Evolutionary conservation across 2,888 invertebrate genomes (phyloP).

Genomic region (Flexamia atlantica): DNA sequence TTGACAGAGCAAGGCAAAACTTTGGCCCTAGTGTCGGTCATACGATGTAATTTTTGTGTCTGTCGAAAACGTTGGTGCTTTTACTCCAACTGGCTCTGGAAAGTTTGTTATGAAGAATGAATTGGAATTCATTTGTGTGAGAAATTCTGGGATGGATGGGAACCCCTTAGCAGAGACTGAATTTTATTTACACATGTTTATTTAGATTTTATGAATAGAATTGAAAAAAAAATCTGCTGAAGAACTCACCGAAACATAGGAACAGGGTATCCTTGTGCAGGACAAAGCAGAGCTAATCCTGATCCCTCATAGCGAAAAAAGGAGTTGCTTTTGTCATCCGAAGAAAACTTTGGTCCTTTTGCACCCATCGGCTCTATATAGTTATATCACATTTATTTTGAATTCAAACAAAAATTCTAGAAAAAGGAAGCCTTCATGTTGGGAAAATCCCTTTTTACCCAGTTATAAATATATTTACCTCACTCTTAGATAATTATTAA

Average conservation of each 20-base stretch:
- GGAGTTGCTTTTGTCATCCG: conserved; percentile 80
- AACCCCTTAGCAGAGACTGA: conserved; percentile 73
- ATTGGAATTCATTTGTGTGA: conserved; percentile 51
- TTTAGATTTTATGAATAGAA: background rate
- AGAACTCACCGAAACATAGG: conserved; percentile 72
- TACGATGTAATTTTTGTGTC: conserved; percentile 74
- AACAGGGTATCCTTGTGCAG: conserved; percentile 74
- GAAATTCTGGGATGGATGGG: conserved; percentile 72
- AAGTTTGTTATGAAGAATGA: background rate
- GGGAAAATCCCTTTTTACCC: too few relatives aligned
- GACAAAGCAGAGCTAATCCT: conserved; percentile 77
- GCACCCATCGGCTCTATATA: conserved; percentile 83
- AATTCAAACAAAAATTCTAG: conserved; percentile 11
- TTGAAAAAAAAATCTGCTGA: background rate
- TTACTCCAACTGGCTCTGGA: conserved; percentile 76
- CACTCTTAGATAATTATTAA: too few relatives aligned
- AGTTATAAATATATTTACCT: too few relatives aligned
- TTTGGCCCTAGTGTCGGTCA: conserved; percentile 71
- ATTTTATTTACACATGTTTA: background rate
- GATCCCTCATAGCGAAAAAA: conserved; percentile 78
- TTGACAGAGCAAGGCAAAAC: conserved; percentile 75
- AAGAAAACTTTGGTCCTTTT: conserved; percentile 82
- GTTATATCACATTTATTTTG: conserved; percentile 14
- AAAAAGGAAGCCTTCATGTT: conserved; percentile 31
- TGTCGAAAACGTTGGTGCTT: conserved; percentile 80